These are phyloP conservation scores for Centropristis striata DNA, from an alignment of 2,113 vertebrate species.

Conservation along the genomic window DNA sequence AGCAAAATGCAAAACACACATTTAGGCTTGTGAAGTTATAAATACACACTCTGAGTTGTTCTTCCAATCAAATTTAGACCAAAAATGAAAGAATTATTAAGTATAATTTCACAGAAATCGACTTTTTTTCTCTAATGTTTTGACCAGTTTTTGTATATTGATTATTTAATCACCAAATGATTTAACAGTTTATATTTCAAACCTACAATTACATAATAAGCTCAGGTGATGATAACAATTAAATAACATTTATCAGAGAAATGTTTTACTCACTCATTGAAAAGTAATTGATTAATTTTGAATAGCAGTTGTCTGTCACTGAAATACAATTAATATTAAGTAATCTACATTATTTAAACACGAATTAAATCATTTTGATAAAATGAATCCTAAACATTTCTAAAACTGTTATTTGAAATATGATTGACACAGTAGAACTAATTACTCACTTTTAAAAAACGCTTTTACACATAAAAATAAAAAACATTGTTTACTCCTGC, in stretches of 20 bases:
- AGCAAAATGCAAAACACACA: background rate
- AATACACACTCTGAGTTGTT: background rate
- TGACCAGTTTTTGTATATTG: background rate
- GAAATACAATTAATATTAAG: conserved; percentile 6
- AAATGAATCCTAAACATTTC: conserved; percentile 3
- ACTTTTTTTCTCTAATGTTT: conserved; percentile 12
- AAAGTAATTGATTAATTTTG: background rate
- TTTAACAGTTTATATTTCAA: background rate
- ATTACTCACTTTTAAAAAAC: conserved; percentile 37
- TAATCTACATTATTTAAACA: conserved; percentile 13
- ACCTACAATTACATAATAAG: conserved; percentile 13
- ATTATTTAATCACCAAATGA: conserved; percentile 24
- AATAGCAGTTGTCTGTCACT: background rate
- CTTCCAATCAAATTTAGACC: background rate
- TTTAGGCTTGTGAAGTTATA: background rate
- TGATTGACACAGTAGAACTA: background rate
- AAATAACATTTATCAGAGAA: background rate
- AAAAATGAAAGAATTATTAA: background rate
- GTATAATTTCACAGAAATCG: conserved; percentile 11
- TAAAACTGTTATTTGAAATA: conserved; percentile 5
- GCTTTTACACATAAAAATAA: conserved; percentile 25
- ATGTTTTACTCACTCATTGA: background rate
- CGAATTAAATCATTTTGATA: background rate
- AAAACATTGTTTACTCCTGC: background rate
- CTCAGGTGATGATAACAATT: conserved; percentile 6